Conservation (phyloP, 2,113 vertebrate genomes). For the Ceyx melanurus region DNA sequence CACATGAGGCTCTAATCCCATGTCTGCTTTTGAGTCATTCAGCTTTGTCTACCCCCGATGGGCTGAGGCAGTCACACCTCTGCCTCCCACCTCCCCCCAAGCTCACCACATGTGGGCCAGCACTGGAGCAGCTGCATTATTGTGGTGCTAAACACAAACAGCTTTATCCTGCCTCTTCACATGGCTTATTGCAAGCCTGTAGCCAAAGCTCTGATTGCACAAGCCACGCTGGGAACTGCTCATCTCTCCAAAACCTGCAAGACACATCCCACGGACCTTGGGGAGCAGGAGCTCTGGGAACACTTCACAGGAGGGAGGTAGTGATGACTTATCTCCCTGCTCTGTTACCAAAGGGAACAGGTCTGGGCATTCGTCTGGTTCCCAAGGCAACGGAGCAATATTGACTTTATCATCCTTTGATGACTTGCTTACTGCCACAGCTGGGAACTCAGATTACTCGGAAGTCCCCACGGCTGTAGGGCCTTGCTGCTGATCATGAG, state of each 20-base stretch:
- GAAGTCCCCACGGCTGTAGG: constrained; percentile 21
- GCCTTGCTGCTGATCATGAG: constrained; percentile 15
- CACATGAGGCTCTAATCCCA: background rate
- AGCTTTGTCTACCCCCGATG: background rate
- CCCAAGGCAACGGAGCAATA: constrained; percentile 38
- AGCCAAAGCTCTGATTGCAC: background rate
- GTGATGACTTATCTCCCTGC: background rate
- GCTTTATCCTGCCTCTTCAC: background rate
- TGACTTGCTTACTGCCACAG: constrained; percentile 53
- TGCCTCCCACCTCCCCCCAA: background rate
- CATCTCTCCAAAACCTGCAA: background rate
- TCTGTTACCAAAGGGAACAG: background rate
- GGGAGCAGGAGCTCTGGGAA: background rate
- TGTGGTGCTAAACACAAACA: background rate
- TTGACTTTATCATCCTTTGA: constrained; percentile 29
- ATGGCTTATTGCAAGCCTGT: background rate
- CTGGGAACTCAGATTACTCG: constrained; percentile 38
- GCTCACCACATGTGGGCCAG: background rate
- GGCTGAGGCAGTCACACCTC: background rate
- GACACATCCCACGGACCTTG: background rate
- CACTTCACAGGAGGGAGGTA: background rate
- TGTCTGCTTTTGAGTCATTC: background rate
- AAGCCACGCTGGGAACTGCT: background rate
- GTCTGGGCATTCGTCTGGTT: constrained; percentile 30
- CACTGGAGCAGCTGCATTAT: background rate